phyloP scores from a whole-genome alignment of 2,797 vertebrate species.

The Mastacembelus armatus region DNA sequence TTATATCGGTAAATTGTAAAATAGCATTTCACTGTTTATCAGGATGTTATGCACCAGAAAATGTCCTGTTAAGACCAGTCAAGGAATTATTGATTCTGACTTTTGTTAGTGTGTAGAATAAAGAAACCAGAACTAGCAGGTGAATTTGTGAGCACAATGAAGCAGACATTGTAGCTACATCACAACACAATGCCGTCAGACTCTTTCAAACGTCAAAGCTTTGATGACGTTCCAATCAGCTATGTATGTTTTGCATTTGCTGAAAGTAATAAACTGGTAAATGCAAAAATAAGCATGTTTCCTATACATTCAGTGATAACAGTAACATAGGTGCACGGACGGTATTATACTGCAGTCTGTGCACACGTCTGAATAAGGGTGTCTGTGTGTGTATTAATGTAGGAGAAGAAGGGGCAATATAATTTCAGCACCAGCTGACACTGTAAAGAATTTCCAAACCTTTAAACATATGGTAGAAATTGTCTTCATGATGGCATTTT shows the following conservation, averaged over 20 bases:
- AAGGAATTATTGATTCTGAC: too few species aligned
- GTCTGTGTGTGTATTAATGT: conserved; percentile 27
- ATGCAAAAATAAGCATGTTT: conserved; percentile 32
- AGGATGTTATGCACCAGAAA: too few species aligned
- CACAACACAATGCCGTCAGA: conserved; percentile 1
- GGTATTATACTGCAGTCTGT: conserved; percentile 42
- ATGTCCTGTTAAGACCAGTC: too few species aligned
- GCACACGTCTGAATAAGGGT: conserved; percentile 13
- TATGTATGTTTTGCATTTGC: conserved; percentile 26
- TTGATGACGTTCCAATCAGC: conserved; percentile 38
- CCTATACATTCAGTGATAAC: conserved; percentile 15
- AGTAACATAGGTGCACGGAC: conserved; percentile 36
- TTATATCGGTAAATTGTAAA: neutral
- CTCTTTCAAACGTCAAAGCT: conserved; percentile 27
- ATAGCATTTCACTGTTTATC: neutral
- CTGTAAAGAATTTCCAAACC: conserved; percentile 64
- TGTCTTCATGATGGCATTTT: conserved; percentile 71
- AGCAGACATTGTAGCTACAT: conserved; percentile 6
- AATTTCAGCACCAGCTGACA: conserved; percentile 66
- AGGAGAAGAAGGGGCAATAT: conserved; percentile 29
- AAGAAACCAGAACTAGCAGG: too few species aligned
- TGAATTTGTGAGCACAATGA: too few species aligned
- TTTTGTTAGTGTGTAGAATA: too few species aligned
- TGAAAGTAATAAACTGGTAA: conserved; percentile 16
- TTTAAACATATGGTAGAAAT: conserved; percentile 73